A percentile compares a stretch with the other conserved stretches of the same genome.
phyloP scores from a whole-genome alignment of 1,140 invertebrate species.

The Macrobrachium nipponense region DNA sequence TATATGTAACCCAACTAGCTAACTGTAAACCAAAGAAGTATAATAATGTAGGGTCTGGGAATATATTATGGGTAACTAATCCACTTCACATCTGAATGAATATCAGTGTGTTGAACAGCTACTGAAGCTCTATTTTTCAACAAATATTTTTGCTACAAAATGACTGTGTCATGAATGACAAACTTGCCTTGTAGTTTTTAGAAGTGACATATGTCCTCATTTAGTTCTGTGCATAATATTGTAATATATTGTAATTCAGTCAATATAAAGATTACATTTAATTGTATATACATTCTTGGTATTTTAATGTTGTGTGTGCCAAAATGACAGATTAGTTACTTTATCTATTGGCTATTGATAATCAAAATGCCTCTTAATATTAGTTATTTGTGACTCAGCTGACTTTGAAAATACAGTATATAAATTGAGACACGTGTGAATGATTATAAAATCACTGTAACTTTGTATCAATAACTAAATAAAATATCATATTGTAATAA shows the following conservation, averaged over 20 bases:
- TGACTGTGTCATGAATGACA: conserved; percentile 56
- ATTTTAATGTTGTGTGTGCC: conserved; percentile 59
- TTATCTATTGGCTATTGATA: conserved; percentile 54
- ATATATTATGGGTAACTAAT: conserved; percentile 46
- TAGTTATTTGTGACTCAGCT: conserved; percentile 49
- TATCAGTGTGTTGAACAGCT: conserved; percentile 47
- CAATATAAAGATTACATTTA: conserved; percentile 57
- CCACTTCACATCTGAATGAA: conserved; percentile 49
- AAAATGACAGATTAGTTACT: conserved; percentile 45
- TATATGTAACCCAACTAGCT: conserved; percentile 48
- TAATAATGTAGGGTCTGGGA: conserved; percentile 45
- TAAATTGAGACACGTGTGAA: conserved; percentile 58
- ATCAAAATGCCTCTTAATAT: conserved; percentile 57
- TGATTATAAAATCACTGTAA: conserved; percentile 59
- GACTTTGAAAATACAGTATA: conserved; percentile 51
- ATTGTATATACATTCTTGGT: conserved; percentile 53
- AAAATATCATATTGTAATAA: conserved; percentile 47
- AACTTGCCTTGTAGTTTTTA: conserved; percentile 54
- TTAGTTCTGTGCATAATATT: conserved; percentile 55
- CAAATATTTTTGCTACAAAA: conserved; percentile 61
- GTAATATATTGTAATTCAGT: conserved; percentile 59
- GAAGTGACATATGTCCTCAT: conserved; percentile 53
- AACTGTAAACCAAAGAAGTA: conserved; percentile 58
- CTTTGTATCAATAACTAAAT: conserved; percentile 61
- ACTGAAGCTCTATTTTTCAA: conserved; percentile 60